Evolutionary conservation across 2,888 invertebrate genomes (phyloP).

Genomic region (Rhamnusium bicolor): DNA sequence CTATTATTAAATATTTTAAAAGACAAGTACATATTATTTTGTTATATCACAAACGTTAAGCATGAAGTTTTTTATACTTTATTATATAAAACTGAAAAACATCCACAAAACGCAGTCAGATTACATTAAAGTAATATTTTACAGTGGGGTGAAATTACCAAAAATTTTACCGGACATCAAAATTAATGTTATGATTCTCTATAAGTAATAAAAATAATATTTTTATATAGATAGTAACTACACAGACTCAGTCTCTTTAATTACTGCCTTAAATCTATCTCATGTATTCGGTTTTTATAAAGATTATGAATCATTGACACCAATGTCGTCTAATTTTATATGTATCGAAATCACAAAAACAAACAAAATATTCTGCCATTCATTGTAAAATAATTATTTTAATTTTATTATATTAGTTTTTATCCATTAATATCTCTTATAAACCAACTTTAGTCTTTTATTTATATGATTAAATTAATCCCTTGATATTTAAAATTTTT

Average conservation of each 20-base stretch:
- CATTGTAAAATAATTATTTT: background rate
- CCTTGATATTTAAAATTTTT: background rate
- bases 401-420: background rate
- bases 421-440: background rate
- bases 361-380: no score
- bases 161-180: no score
- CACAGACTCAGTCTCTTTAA: no score
- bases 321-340: no score
- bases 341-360: no score
- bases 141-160: no score
- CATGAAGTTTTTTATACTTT: conserved; percentile 3
- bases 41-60: background rate
- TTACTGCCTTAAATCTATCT: no score
- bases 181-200: no score
- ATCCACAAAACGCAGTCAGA: background rate
- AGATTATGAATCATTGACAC: no score
- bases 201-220: no score
- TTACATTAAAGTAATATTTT: background rate
- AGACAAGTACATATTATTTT: background rate
- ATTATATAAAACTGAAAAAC: background rate
- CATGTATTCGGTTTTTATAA: no score
- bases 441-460: conserved; percentile 1
- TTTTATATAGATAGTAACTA: no score
- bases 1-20: background rate
- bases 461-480: background rate